These are phyloP conservation scores for Sylvia borin DNA, from an alignment of 2,797 vertebrate genomes.

Conservation along the genomic window DNA sequence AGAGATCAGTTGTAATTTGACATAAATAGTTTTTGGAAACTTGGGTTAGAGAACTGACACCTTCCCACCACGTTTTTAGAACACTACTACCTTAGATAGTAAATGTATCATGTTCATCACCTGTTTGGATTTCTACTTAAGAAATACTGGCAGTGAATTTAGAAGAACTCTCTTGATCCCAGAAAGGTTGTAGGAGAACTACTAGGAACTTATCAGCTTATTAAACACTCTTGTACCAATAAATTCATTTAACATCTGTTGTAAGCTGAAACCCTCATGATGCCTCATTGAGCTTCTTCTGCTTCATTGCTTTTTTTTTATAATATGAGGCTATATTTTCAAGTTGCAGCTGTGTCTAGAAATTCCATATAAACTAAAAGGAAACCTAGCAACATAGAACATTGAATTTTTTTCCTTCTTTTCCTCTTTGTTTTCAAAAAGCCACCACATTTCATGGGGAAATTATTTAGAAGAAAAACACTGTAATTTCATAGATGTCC, in stretches of 20 bases:
- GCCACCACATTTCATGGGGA: not conserved
- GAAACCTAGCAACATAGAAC: not conserved
- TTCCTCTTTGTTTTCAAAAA: not conserved
- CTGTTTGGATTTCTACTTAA: not conserved
- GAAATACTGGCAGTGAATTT: not conserved
- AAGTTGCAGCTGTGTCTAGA: not conserved
- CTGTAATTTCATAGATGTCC: not conserved
- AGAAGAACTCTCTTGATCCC: not conserved
- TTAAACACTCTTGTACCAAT: not conserved
- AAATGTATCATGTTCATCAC: not conserved
- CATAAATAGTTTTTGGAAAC: not conserved
- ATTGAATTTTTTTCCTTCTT: too few species aligned
- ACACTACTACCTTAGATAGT: not conserved
- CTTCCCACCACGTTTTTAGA: not conserved
- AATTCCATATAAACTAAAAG: not conserved
- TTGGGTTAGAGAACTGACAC: rapidly evolving
- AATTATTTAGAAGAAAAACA: not conserved
- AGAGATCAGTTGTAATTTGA: not conserved
- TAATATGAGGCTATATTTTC: not conserved
- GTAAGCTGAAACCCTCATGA: not conserved
- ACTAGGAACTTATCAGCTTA: not conserved
- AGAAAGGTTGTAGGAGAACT: not conserved
- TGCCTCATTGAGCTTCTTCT: not conserved
- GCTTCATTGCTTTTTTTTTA: not conserved
- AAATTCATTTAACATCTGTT: not conserved